Conservation (phyloP, 2,797 vertebrate species). For the Leptatherina wallacei region DNA sequence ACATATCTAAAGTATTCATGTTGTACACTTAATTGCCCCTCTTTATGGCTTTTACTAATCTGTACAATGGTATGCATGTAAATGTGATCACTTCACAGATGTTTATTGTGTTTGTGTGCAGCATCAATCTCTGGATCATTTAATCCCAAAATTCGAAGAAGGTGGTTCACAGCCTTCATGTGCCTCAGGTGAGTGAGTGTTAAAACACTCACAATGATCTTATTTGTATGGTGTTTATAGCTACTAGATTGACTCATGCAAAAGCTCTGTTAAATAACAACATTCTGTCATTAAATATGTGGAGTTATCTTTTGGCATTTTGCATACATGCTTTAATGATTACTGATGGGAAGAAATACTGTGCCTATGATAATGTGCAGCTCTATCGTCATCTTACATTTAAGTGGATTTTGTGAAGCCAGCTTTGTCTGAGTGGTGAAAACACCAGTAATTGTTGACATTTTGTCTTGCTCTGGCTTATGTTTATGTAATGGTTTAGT, state of each 20-base stretch:
- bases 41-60: background rate
- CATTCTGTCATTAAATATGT: background rate
- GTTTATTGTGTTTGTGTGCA: slow-evolving; percentile 31
- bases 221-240: background rate
- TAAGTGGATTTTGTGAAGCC: no score
- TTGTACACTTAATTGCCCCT: background rate
- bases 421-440: no score
- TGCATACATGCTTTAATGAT: background rate
- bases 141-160: slow-evolving; percentile 53
- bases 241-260: background rate
- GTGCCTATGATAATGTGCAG: background rate
- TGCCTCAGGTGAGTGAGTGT: slow-evolving; percentile 58
- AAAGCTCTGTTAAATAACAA: background rate
- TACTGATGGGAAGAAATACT: background rate
- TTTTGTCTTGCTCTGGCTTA: background rate
- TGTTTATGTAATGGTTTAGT: background rate
- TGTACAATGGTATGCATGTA: background rate
- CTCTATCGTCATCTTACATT: background rate
- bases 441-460: background rate
- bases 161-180: slow-evolving; percentile 42
- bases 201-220: background rate
- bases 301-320: background rate
- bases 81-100: background rate
- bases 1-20: background rate
- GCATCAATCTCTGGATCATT: slow-evolving; percentile 54